Conservation (phyloP, 1,140 invertebrate genomes). For the Hestina assimilis region DNA sequence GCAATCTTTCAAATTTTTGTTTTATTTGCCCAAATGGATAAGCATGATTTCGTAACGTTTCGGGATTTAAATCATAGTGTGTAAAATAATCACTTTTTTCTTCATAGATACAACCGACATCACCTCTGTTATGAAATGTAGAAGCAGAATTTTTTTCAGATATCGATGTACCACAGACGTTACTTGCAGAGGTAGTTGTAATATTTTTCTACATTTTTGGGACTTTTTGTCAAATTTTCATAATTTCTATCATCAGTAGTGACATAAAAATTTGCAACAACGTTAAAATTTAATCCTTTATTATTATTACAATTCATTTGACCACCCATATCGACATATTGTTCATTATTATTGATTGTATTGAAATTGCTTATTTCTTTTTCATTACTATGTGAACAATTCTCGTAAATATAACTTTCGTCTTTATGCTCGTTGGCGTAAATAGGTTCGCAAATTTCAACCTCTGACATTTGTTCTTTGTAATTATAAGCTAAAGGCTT, state of each 20-base stretch:
- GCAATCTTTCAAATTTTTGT: constrained; percentile 32
- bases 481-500: neutral
- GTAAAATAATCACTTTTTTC: constrained; percentile 26
- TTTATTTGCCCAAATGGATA: constrained; percentile 45
- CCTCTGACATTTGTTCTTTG: neutral
- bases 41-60: constrained; percentile 19
- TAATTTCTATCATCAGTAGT: neutral
- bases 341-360: neutral
- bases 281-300: neutral
- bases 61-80: constrained; percentile 40
- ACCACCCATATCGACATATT: neutral
- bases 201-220: neutral
- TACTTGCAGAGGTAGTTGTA: too few species aligned
- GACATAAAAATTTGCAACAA: neutral
- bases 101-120: constrained; percentile 40
- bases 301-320: neutral
- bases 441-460: neutral
- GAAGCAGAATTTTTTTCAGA: neutral
- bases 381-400: neutral
- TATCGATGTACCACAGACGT: too few species aligned
- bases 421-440: neutral
- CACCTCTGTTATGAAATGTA: constrained; percentile 40
- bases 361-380: neutral
- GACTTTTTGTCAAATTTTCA: neutral
- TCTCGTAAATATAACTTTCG: neutral